A percentile compares a stretch with the other conserved stretches of the same genome.
Conservation (phyloP, 1,140 invertebrate genomes). For the Saccostrea cuccullata region DNA sequence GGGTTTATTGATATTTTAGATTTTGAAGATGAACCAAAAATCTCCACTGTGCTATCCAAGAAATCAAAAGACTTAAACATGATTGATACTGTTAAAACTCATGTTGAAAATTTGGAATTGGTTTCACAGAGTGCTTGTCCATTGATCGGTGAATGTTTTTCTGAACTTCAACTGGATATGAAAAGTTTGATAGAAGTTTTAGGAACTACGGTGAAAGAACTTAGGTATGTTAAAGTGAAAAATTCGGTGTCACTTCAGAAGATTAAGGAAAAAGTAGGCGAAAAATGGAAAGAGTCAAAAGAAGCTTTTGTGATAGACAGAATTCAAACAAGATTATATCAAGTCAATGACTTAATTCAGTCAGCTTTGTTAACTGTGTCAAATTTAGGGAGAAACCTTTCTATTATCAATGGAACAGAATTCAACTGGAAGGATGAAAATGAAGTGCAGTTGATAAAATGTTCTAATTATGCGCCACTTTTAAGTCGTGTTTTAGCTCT, state of each 20-base stretch:
- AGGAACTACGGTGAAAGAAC: no score
- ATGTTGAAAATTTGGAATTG: neutral
- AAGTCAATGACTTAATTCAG: neutral
- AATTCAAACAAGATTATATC: neutral
- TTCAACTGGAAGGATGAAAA: neutral
- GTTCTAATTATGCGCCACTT: neutral
- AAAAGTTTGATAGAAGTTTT: neutral
- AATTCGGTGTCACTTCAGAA: no score
- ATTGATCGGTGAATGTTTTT: neutral
- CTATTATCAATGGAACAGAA: neutral
- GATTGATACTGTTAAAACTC: neutral
- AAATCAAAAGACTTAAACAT: neutral
- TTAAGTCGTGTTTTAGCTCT: neutral
- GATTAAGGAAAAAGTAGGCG: no score
- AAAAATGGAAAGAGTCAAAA: neutral
- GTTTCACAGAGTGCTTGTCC: neutral
- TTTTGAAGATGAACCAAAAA: neutral
- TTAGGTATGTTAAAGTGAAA: neutral
- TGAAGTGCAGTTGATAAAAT: neutral
- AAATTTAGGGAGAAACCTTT: neutral
- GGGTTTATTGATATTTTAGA: neutral
- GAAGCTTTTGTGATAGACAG: neutral
- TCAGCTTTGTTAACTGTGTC: neutral
- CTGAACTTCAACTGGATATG: neutral
- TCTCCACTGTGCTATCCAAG: neutral